Base-by-base conservation (phyloP, 2,797 vertebrate genomes). In the Catostomus latipinnis region DNA sequence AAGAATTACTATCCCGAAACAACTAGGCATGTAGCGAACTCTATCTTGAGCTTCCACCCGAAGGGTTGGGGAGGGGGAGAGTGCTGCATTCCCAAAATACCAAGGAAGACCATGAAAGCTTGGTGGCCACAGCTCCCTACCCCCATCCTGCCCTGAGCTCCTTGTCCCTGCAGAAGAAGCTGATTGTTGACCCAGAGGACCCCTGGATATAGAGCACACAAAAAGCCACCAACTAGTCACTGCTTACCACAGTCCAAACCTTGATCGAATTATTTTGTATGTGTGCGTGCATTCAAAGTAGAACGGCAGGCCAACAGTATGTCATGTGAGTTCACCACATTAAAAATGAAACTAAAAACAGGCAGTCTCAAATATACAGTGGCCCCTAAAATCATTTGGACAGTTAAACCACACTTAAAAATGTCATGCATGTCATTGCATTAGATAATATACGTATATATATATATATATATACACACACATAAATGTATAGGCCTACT, bases 91-190 rank as follows among this genome's bases (percentile, higher is more conserved):
- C 89, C 87, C 83, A 0, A 77, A 86, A 94, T 94, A 92, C 93
- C 92, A 90, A 85, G 84, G 87, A 91, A 89, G 85, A 88, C 91
- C 89, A 91, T 91, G 84, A 91, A 92, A 91, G 88, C 74, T 48
- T 72, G 58, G 52, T 66, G 8, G 63, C 72, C 14, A 43, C 34
- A 6, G 71, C 67, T 83, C 75, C 48, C 73, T 61, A 73, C 58
- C 78, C 78, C 58, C 13, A 54, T 73, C 5, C 69, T 45, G 13
- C 54, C 22, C 72, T 69, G 61, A 65, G 67, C 78, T 73, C 9
- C n/a, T 4, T 14, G 46, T 70, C 71, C 18, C 34, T 46, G 9
- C 58, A 43, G 14, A 43, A 50, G 65, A 74, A 67, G 43, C 75
- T 65, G 71, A 34, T 48, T 63, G 53, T 14, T 83, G 78, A 84